These are phyloP conservation scores for Brachystomella parvula DNA, from an alignment of 1,140 invertebrate genomes.

Conservation along the genomic window DNA sequence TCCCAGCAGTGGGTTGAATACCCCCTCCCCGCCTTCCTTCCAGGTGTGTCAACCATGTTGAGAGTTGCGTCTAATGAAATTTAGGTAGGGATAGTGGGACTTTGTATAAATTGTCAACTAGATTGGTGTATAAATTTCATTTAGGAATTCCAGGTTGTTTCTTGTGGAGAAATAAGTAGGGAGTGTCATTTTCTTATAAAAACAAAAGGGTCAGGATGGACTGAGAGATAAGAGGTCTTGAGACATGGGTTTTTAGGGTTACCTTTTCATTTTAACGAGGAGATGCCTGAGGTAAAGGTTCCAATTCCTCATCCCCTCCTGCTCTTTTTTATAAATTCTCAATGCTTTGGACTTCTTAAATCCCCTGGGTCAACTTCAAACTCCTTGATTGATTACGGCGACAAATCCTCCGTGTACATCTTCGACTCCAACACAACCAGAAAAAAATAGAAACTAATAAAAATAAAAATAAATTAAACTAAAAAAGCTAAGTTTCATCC, in stretches of 20 bases:
- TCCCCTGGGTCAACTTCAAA: not conserved
- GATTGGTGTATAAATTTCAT: not conserved
- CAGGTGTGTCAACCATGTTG: no score
- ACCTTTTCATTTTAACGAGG: slow-evolving; percentile 11
- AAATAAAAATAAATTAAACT: no score
- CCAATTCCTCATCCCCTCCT: not conserved
- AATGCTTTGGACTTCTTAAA: slow-evolving; percentile 1
- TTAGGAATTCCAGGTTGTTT: slow-evolving; percentile 1
- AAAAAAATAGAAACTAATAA: no score
- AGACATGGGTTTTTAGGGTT: slow-evolving; percentile 8
- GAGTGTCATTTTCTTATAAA: slow-evolving; percentile 7
- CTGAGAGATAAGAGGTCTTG: not conserved
- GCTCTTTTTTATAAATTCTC: not conserved
- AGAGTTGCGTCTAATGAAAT: no score
- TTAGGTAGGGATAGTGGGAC: no score
- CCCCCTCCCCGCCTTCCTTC: no score
- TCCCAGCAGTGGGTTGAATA: no score
- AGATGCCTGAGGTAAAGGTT: not conserved
- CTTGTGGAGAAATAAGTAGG: not conserved
- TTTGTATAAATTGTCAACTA: no score
- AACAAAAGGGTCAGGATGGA: slow-evolving; percentile 2
- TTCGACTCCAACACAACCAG: no score
- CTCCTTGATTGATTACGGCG: slow-evolving; percentile 5
- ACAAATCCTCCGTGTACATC: no score
- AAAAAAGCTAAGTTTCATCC: no score